Evolutionary conservation across 2,113 vertebrate species (phyloP).

Genomic region (Dasyurus viverrinus): DNA sequence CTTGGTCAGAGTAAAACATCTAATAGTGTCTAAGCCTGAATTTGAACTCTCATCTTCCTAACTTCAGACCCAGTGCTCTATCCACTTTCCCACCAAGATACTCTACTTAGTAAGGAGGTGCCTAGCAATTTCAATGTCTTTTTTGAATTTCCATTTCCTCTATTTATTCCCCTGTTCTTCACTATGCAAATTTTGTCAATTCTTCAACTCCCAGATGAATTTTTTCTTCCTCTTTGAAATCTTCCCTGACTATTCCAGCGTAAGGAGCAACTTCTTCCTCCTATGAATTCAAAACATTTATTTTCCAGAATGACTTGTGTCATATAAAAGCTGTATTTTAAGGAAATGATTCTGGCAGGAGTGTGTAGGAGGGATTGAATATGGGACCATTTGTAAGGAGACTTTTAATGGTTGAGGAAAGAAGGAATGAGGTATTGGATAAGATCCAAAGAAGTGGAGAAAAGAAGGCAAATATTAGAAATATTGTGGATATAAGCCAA

Average conservation of each 20-base stretch:
- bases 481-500: neutral
- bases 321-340: neutral
- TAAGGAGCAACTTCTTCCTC: neutral
- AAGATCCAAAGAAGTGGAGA: neutral
- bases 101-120: neutral
- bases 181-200: neutral
- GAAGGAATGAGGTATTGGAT: neutral
- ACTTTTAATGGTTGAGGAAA: neutral
- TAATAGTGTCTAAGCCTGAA: neutral
- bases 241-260: neutral
- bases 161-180: neutral
- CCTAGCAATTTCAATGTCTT: neutral
- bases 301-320: neutral
- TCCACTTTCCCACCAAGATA: neutral
- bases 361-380: neutral
- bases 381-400: neutral
- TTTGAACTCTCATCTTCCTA: neutral
- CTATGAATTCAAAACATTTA: neutral
- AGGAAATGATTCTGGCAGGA: neutral
- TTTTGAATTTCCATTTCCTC: neutral
- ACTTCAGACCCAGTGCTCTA: neutral
- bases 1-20: neutral
- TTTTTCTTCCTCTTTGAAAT: neutral
- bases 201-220: neutral
- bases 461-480: neutral